These are phyloP conservation scores for Dryobates pubescens DNA, from an alignment of 2,797 vertebrate genomes.

Conservation along the genomic window DNA sequence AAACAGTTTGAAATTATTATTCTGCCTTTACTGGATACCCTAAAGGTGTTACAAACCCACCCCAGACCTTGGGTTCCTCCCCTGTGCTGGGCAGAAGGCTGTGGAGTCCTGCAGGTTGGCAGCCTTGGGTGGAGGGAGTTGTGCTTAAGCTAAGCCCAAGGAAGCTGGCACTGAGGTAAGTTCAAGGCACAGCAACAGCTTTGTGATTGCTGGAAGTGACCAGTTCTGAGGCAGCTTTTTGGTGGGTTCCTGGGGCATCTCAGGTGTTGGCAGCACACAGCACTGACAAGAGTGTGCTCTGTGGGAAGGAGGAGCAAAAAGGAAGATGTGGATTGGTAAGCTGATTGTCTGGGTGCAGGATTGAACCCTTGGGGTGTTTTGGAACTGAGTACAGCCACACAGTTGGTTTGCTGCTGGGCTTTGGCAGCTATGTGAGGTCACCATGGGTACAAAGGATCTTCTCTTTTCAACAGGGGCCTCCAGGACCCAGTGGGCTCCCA, in stretches of 20 bases:
- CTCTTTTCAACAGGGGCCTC: slow-evolving; percentile 84
- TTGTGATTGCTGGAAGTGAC: background rate
- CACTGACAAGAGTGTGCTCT: accelerated
- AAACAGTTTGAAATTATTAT: background rate
- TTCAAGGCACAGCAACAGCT: background rate
- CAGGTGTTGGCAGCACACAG: background rate
- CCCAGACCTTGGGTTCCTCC: background rate
- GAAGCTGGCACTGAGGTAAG: background rate
- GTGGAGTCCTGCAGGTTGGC: background rate
- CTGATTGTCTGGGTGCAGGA: background rate
- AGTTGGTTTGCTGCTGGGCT: background rate
- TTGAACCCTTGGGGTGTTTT: accelerated
- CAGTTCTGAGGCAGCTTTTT: background rate
- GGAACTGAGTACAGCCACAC: accelerated
- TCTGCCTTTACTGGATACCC: background rate
- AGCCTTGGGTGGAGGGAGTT: background rate
- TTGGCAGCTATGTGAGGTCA: background rate
- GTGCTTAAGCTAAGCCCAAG: background rate
- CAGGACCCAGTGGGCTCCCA: slow-evolving; percentile 90
- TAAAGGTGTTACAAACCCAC: background rate
- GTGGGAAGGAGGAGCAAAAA: accelerated
- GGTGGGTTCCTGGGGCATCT: background rate
- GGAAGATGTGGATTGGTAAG: accelerated
- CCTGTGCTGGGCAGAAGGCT: background rate
- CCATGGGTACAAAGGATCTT: background rate